A percentile compares a stretch with the other conserved stretches of the same genome.
These are phyloP conservation scores for roundworm (Caenorhabditis elegans) DNA, from an alignment of 1,140 invertebrate species.

Conservation along the genomic window DNA sequence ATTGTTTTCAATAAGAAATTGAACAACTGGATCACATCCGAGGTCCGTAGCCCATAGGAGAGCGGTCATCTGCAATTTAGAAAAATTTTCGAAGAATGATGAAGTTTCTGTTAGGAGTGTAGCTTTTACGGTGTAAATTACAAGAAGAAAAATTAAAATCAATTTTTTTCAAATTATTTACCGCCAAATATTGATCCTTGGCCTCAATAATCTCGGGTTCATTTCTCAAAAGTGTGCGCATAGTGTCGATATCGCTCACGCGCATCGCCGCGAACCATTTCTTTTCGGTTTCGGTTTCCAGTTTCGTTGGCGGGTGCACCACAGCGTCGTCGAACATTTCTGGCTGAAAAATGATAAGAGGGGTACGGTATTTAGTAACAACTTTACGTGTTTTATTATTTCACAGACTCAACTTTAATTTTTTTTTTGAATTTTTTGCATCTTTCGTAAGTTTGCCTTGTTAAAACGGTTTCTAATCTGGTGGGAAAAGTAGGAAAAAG, in stretches of 20 bases:
- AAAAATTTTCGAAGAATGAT: background rate
- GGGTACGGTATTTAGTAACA: too few species aligned
- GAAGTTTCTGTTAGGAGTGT: background rate
- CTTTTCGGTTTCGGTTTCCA: constrained; percentile 1
- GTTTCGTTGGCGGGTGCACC: background rate
- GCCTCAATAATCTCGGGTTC: background rate
- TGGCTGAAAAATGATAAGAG: background rate
- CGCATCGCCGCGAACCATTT: constrained; percentile 24
- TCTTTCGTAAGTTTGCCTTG: too few species aligned
- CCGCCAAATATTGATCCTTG: constrained; percentile 17
- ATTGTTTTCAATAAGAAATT: constrained; percentile 53
- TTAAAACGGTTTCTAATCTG: too few species aligned
- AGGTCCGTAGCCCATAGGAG: constrained; percentile 63
- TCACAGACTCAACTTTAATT: too few species aligned
- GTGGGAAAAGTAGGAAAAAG: too few species aligned
- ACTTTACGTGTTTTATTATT: too few species aligned
- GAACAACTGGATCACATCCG: constrained; percentile 57
- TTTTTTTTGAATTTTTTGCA: too few species aligned
- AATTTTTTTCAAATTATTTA: background rate
- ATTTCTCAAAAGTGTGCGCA: background rate
- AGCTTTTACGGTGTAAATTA: background rate
- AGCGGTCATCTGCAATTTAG: constrained; percentile 51
- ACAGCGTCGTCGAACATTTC: background rate
- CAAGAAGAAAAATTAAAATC: background rate
- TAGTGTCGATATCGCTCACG: background rate